phyloP scores from a whole-genome alignment of 2,888 invertebrate species.

The Branchinecta sandiegonensis region DNA sequence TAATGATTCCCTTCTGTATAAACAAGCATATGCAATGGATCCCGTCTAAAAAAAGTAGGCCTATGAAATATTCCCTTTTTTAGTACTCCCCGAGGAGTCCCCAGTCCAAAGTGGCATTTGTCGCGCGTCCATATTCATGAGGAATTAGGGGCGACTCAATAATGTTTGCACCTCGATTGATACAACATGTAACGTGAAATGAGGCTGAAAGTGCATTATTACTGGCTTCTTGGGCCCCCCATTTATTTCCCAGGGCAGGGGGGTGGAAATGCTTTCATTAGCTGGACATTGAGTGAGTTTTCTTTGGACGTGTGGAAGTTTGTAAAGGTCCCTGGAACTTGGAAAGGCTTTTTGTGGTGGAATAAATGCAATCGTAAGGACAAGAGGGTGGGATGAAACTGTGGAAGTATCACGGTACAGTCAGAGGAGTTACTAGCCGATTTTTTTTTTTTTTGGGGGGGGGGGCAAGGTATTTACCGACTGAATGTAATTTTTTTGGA shows the following conservation, averaged over 20 bases:
- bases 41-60: too few relatives aligned
- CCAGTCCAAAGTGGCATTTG: constrained; percentile 16
- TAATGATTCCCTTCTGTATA: too few relatives aligned
- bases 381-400: too few relatives aligned
- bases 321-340: too few relatives aligned
- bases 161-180: constrained; percentile 15
- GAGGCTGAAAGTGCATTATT: constrained; percentile 14
- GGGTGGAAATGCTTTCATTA: constrained; percentile 14
- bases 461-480: too few relatives aligned
- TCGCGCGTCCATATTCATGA: constrained; percentile 3
- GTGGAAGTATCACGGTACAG: too few relatives aligned
- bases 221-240: constrained; percentile 6
- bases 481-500: too few relatives aligned
- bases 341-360: too few relatives aligned
- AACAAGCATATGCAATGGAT: too few relatives aligned
- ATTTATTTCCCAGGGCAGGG: neutral
- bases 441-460: too few relatives aligned
- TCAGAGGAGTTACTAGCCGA: too few relatives aligned
- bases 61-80: neutral
- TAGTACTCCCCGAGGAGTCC: neutral
- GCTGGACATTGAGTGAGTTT: constrained; percentile 15
- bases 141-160: constrained; percentile 12
- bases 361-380: too few relatives aligned
- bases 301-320: constrained; percentile 1
- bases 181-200: constrained; percentile 16